These are phyloP conservation scores for Macrophya alboannulata DNA, from an alignment of 2,888 invertebrate species.

Conservation along the genomic window DNA sequence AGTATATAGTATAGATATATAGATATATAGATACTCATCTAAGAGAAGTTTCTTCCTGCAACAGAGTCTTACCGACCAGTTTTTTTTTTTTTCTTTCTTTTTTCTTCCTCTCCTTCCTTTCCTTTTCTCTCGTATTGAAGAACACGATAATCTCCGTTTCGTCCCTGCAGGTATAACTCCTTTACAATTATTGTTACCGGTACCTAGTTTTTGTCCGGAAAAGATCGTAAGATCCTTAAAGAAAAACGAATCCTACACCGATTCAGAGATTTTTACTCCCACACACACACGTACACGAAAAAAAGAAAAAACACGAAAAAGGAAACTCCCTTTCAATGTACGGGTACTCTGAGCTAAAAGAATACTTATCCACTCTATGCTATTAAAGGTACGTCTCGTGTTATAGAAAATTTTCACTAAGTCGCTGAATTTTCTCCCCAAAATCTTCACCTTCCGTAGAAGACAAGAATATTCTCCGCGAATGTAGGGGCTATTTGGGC, in stretches of 20 bases:
- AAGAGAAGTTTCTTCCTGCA: background rate
- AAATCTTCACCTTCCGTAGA: background rate
- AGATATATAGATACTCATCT: background rate
- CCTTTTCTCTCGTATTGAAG: background rate
- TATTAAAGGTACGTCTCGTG: background rate
- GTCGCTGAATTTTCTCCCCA: background rate
- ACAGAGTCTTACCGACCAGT: background rate
- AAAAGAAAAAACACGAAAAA: background rate
- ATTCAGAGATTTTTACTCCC: background rate
- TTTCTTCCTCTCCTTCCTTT: too few relatives aligned
- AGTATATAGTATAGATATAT: background rate
- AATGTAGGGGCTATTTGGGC: background rate
- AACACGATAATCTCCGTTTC: background rate
- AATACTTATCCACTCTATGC: background rate
- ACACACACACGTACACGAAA: background rate
- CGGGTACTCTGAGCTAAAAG: background rate
- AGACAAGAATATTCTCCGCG: background rate
- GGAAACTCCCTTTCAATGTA: background rate
- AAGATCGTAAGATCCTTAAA: background rate
- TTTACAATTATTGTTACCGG: constrained; percentile 21
- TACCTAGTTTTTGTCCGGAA: background rate
- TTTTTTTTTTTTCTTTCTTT: background rate
- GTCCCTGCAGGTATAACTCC: constrained; percentile 16
- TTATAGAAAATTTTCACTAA: background rate
- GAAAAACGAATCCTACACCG: background rate